Evolutionary conservation across 2,888 invertebrate genomes (phyloP).

Genomic region (Incurvaria masculella): DNA sequence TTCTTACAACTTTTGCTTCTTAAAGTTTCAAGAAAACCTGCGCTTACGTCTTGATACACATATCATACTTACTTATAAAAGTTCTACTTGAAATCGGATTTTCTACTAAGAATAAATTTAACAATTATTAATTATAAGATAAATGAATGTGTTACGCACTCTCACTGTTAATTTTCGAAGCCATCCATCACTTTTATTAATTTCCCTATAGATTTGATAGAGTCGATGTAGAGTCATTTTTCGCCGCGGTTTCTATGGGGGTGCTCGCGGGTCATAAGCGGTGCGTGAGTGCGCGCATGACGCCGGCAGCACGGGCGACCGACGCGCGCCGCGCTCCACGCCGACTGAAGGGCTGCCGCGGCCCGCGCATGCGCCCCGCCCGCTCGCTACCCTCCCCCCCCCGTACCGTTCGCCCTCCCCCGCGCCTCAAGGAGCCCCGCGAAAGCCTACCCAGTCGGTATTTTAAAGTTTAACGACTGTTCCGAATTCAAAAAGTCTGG

Average conservation of each 20-base stretch:
- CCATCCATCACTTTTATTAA: slow-evolving; percentile 6
- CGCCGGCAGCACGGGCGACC: slow-evolving; percentile 16
- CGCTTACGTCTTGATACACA: too few species aligned
- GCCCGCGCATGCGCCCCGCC: neutral
- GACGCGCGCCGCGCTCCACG: slow-evolving; percentile 29
- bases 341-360: slow-evolving; percentile 33
- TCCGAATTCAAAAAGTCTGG: neutral
- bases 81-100: too few species aligned
- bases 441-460: slow-evolving; percentile 20
- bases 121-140: neutral
- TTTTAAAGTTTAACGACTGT: slow-evolving; percentile 28
- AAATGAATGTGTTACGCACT: slow-evolving; percentile 3
- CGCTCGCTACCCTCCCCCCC: neutral
- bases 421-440: neutral
- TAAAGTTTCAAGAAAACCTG: too few species aligned
- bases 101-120: too few species aligned
- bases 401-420: neutral
- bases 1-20: too few species aligned
- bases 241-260: slow-evolving; percentile 9
- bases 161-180: slow-evolving; percentile 3
- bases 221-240: slow-evolving; percentile 2
- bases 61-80: too few species aligned
- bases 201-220: neutral
- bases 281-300: slow-evolving; percentile 23
- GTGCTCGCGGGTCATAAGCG: slow-evolving; percentile 23